Percentiles rank a stretch among this genome's conserved stretches.
Conservation (phyloP, 2,113 vertebrate species). For the Oceanodroma tethys region DNA sequence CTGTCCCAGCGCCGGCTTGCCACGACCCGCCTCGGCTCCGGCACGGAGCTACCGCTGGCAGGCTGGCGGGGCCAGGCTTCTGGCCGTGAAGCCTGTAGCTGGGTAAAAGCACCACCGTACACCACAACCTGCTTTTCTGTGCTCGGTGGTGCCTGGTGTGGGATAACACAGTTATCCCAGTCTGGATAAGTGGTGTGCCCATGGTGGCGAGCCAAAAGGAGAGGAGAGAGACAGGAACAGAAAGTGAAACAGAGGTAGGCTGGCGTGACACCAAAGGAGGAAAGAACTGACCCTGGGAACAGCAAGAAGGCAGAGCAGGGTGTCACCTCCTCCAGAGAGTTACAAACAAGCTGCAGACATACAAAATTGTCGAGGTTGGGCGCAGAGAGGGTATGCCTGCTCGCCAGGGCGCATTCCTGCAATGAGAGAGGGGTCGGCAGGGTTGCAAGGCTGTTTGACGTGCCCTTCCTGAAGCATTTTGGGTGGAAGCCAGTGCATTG, state of each 20-base stretch:
- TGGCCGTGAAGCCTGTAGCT: not conserved
- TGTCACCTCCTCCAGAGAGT: not conserved
- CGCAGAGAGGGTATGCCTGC: rapidly evolving
- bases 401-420: not conserved
- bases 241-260: not conserved
- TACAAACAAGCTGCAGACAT: no score
- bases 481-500: not conserved
- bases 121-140: not conserved
- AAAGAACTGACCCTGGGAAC: not conserved
- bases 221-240: not conserved
- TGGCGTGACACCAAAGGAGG: not conserved
- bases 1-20: not conserved
- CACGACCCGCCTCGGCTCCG: rapidly evolving
- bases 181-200: not conserved
- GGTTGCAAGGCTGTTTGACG: not conserved
- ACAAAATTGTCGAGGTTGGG: rapidly evolving
- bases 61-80: not conserved
- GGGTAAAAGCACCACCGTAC: not conserved
- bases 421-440: rapidly evolving
- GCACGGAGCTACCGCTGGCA: not conserved
- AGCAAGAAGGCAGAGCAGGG: not conserved
- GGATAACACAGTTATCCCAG: not conserved
- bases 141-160: not conserved
- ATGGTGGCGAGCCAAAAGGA: not conserved
- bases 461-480: not conserved